Conservation (phyloP, 2,797 vertebrate species). For the Cynopterus sphinx region DNA sequence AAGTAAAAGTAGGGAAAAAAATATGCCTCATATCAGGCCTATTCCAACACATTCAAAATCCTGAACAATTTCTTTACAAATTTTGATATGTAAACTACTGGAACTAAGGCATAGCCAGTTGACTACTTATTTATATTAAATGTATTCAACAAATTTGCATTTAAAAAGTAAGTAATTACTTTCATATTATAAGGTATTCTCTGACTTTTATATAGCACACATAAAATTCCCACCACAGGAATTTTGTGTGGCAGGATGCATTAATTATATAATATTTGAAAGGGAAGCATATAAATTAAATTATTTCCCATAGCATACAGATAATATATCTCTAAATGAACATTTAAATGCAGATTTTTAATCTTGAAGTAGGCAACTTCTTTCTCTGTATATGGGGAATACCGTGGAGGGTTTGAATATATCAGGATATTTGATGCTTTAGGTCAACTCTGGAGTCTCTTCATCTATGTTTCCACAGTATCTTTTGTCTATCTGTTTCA, state of each 20-base stretch:
- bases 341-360: conserved; percentile 39
- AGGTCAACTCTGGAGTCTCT: not conserved
- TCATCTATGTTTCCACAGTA: not conserved
- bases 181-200: conserved; percentile 22
- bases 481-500: not conserved
- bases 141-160: conserved; percentile 49
- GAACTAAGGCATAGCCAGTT: conserved; percentile 13
- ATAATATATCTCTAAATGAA: conserved; percentile 45
- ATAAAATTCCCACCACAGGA: conserved; percentile 31
- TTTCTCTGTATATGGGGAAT: not conserved
- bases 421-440: not conserved
- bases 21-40: not conserved
- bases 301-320: not conserved
- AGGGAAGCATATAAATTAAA: conserved; percentile 50
- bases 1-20: not conserved
- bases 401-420: not conserved
- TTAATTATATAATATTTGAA: not conserved
- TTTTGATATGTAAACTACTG: conserved; percentile 24
- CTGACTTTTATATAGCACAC: not conserved
- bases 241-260: not conserved
- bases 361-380: not conserved
- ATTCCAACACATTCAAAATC: not conserved
- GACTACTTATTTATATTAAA: conserved; percentile 25
- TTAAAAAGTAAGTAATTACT: conserved; percentile 59
- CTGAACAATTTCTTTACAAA: not conserved